phyloP scores from a whole-genome alignment of 2,888 invertebrate species.

The Cosmia trapezina region DNA sequence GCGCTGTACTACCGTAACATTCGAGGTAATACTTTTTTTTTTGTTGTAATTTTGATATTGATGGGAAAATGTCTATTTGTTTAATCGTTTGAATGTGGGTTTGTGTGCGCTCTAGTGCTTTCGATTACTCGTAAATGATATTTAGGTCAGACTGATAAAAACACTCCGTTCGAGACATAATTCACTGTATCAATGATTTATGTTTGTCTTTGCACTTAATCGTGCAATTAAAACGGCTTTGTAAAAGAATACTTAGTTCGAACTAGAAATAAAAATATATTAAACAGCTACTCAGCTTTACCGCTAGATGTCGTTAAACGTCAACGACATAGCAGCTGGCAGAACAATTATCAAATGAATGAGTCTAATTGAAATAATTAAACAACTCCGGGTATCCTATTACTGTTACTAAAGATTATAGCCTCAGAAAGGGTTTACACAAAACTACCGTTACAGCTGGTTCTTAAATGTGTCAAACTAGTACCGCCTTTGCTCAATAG shows the following conservation, averaged over 20 bases:
- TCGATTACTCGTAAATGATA: slow-evolving; percentile 64
- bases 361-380: slow-evolving; percentile 71
- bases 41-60: slow-evolving; percentile 16
- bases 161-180: slow-evolving; percentile 50
- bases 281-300: slow-evolving; percentile 58
- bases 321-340: slow-evolving; percentile 55
- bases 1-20: slow-evolving; percentile 71
- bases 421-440: slow-evolving; percentile 69
- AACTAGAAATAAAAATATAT: slow-evolving; percentile 44
- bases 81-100: slow-evolving; percentile 46
- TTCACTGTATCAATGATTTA: slow-evolving; percentile 52
- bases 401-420: slow-evolving; percentile 62
- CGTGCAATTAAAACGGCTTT: slow-evolving; percentile 23
- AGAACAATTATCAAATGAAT: slow-evolving; percentile 65
- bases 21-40: slow-evolving; percentile 15
- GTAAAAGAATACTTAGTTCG: slow-evolving; percentile 17
- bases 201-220: slow-evolving; percentile 32
- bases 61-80: slow-evolving; percentile 29
- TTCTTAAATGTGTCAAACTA: slow-evolving; percentile 73
- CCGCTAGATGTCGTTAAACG: slow-evolving; percentile 74
- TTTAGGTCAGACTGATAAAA: slow-evolving; percentile 71
- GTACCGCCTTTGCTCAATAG: slow-evolving; percentile 75
- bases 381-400: slow-evolving; percentile 66
- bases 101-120: slow-evolving; percentile 58
- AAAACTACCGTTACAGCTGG: slow-evolving; percentile 73